These are phyloP conservation scores for Pseudorhiza aurosa DNA, from an alignment of 30 jellyfish, hydroid and myxozoan genomes.

Conservation along the genomic window DNA sequence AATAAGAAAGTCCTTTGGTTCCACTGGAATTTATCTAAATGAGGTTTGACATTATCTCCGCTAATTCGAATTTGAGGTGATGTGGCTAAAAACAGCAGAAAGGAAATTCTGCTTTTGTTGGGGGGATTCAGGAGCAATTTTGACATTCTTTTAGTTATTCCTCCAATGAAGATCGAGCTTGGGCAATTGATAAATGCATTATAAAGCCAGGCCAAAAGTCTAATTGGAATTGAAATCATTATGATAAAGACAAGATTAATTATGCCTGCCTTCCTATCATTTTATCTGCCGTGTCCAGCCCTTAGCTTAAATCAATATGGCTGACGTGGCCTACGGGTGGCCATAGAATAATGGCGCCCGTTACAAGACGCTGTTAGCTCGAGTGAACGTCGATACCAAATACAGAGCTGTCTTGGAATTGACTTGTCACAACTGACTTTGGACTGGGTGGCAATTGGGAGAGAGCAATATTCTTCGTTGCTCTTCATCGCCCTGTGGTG, in stretches of 20 bases:
- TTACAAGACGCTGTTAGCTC: too few species aligned
- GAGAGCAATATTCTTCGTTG: too few species aligned
- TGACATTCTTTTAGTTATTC: background rate
- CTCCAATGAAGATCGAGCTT: background rate
- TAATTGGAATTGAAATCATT: slow-evolving; percentile 3
- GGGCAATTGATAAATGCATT: slow-evolving; percentile 4
- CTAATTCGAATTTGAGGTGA: slow-evolving; percentile 1
- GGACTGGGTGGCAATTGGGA: too few species aligned
- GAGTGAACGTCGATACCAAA: too few species aligned
- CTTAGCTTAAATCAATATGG: too few species aligned
- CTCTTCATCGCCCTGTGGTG: too few species aligned
- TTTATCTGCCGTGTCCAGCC: too few species aligned
- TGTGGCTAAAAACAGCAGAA: background rate
- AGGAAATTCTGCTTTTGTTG: slow-evolving; percentile 12
- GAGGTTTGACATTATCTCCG: slow-evolving; percentile 1
- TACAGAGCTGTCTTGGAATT: too few species aligned
- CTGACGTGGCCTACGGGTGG: too few species aligned
- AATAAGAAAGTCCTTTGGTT: background rate
- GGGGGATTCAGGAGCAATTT: slow-evolving; percentile 6
- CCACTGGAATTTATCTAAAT: slow-evolving; percentile 8
- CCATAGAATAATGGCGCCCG: too few species aligned
- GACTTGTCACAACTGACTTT: too few species aligned
- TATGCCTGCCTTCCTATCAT: too few species aligned
- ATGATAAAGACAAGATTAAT: background rate
- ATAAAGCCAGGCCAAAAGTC: background rate